Evolutionary conservation across 2,797 vertebrate species (phyloP).

Genomic region (Enteromius fasciolatus): DNA sequence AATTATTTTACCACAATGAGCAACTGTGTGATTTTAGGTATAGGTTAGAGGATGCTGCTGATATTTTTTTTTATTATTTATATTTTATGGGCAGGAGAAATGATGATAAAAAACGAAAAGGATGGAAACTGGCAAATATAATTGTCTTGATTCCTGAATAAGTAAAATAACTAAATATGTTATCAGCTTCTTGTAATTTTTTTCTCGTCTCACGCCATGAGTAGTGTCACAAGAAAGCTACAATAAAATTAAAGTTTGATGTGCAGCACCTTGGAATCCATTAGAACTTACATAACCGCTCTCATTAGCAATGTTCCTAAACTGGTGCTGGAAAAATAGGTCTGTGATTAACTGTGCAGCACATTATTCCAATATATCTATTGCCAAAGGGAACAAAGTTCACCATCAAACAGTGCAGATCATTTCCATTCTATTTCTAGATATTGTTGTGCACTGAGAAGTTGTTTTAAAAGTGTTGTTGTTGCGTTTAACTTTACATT

Average conservation of each 20-base stretch:
- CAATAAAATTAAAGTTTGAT: conserved; percentile 67
- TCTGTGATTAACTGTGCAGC: conserved; percentile 5
- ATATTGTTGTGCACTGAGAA: not conserved
- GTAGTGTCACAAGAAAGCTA: conserved; percentile 68
- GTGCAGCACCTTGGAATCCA: conserved; percentile 66
- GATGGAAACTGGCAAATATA: not conserved
- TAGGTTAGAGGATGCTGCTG: not conserved
- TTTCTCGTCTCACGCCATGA: conserved; percentile 47
- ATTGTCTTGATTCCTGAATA: conserved; percentile 51
- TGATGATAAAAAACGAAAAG: not conserved
- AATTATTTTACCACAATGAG: not conserved
- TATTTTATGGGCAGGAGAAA: not conserved
- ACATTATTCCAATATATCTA: conserved; percentile 2
- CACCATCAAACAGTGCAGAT: not conserved
- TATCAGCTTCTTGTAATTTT: conserved; percentile 48
- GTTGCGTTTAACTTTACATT: not conserved
- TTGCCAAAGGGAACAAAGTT: conserved; percentile 27
- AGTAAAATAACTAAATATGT: conserved; percentile 56
- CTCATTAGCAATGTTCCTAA: conserved; percentile 15
- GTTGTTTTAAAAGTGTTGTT: not conserved
- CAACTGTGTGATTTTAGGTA: not conserved
- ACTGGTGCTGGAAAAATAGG: conserved; percentile 11
- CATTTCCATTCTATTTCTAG: not conserved
- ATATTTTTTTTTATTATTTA: not conserved
- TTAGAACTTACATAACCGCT: conserved; percentile 63